Percentiles rank a stretch among this genome's conserved stretches.
These are phyloP conservation scores for Trichopria drosophilae DNA, from an alignment of 2,888 invertebrate genomes.

Conservation along the genomic window DNA sequence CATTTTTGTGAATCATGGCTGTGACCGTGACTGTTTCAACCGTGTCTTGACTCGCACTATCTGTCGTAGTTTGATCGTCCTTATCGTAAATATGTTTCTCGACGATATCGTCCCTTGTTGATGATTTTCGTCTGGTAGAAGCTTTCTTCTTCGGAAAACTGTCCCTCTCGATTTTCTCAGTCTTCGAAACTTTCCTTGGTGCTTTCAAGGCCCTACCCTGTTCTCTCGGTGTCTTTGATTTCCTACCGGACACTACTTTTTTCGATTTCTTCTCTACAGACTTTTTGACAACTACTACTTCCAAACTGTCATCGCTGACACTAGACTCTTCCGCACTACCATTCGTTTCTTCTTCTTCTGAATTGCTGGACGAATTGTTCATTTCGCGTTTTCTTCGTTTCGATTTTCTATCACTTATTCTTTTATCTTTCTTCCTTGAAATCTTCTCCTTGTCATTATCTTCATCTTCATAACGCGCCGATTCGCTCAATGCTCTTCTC, in stretches of 20 bases:
- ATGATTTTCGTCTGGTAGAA: constrained; percentile 17
- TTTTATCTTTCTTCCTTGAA: constrained; percentile 33
- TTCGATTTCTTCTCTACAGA: constrained; percentile 50
- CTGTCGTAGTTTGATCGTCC: constrained; percentile 42
- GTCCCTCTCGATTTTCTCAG: constrained; percentile 17
- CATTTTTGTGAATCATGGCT: constrained; percentile 53
- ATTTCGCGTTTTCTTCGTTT: constrained; percentile 45
- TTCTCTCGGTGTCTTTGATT: constrained; percentile 45
- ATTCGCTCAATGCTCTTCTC: constrained; percentile 51
- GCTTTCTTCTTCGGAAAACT: constrained; percentile 22
- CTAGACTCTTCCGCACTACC: constrained; percentile 41
- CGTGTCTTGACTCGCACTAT: constrained; percentile 54
- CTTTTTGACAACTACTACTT: constrained; percentile 51
- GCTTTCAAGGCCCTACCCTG: constrained; percentile 38
- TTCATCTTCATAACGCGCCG: constrained; percentile 45
- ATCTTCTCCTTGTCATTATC: constrained; percentile 32
- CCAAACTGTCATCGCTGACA: constrained; percentile 54
- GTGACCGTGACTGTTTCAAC: constrained; percentile 51
- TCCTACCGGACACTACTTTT: constrained; percentile 47
- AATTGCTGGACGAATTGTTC: constrained; percentile 55
- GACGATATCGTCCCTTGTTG: background rate
- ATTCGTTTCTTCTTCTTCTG: constrained; percentile 42
- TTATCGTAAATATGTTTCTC: constrained; percentile 35
- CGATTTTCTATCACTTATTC: constrained; percentile 26
- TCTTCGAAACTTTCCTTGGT: constrained; percentile 14